phyloP scores from a whole-genome alignment of 2,888 invertebrate species.

The Cheilosia pagana region DNA sequence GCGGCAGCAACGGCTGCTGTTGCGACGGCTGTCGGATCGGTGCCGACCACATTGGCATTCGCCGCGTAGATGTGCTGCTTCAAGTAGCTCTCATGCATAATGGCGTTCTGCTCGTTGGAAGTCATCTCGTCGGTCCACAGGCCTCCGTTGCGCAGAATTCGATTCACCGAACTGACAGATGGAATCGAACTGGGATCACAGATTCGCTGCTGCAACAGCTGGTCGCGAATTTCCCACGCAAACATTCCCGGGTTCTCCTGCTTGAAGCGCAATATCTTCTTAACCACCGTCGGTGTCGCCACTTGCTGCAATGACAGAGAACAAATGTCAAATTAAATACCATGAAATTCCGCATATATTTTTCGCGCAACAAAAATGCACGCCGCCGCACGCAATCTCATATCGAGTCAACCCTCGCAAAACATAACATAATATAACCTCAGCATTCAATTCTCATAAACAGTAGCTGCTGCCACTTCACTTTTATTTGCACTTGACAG shows the following conservation, averaged over 20 bases:
- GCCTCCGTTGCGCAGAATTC: slow-evolving; percentile 94
- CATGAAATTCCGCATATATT: slow-evolving; percentile 80
- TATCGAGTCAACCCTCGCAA: slow-evolving; percentile 7
- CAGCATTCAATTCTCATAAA: slow-evolving; percentile 32
- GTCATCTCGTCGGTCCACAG: slow-evolving; percentile 89
- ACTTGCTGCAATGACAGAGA: slow-evolving; percentile 90
- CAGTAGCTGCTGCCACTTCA: slow-evolving; percentile 68
- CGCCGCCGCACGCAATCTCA: slow-evolving; percentile 52
- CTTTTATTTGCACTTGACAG: slow-evolving; percentile 75
- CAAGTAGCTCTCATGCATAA: slow-evolving; percentile 78
- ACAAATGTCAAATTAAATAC: slow-evolving; percentile 79
- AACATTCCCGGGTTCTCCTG: slow-evolving; percentile 98
- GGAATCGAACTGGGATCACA: slow-evolving; percentile 96
- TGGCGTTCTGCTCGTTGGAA: slow-evolving; percentile 82
- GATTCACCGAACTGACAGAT: slow-evolving; percentile 96
- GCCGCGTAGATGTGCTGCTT: slow-evolving; percentile 80
- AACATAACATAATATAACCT: slow-evolving; percentile 6
- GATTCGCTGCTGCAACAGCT: slow-evolving; percentile 93
- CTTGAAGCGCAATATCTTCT: slow-evolving; percentile 96
- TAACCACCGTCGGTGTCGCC: slow-evolving; percentile 97
- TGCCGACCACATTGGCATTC: slow-evolving; percentile 69
- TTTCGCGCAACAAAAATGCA: slow-evolving; percentile 50
- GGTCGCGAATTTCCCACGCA: slow-evolving; percentile 98
- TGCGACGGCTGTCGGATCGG: slow-evolving; percentile 51
- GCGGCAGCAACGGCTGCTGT: slow-evolving; percentile 74